These are phyloP conservation scores for Pseudorectes ferrugineus DNA, from an alignment of 2,113 vertebrate species.

Conservation along the genomic window DNA sequence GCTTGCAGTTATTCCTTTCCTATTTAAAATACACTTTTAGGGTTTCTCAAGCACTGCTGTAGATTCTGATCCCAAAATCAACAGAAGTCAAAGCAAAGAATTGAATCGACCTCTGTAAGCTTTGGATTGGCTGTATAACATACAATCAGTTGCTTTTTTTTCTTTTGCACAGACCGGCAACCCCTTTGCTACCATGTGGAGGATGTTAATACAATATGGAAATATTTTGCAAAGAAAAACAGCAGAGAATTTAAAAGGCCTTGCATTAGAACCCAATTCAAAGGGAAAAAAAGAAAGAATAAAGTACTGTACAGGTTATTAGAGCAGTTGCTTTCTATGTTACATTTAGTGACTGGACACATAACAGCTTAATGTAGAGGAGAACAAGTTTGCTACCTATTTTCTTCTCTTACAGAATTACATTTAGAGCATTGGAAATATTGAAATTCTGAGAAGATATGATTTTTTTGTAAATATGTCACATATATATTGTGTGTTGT, in stretches of 20 bases:
- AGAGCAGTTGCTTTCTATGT: not conserved
- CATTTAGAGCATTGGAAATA: not conserved
- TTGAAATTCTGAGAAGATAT: not conserved
- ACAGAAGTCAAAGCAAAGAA: slow-evolving; percentile 15
- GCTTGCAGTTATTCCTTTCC: not conserved
- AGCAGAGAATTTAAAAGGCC: not conserved
- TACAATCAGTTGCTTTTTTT: not conserved
- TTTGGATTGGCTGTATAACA: not conserved
- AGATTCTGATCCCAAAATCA: not conserved
- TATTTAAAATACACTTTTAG: slow-evolving; percentile 4
- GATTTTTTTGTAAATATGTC: not conserved
- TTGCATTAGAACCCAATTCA: not conserved
- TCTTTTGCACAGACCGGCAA: not conserved
- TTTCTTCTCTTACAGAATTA: not conserved
- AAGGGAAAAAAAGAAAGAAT: fast-evolving
- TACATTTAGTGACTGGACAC: not conserved
- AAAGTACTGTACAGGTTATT: not conserved
- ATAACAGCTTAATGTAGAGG: not conserved
- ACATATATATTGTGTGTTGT: not conserved
- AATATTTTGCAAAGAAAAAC: not conserved
- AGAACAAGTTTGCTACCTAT: not conserved
- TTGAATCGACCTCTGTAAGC: not conserved
- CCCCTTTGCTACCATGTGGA: not conserved
- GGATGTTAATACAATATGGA: not conserved
- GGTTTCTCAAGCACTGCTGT: not conserved